phyloP scores from a whole-genome alignment of 2,113 vertebrate species.

The Hemiprocne comata region DNA sequence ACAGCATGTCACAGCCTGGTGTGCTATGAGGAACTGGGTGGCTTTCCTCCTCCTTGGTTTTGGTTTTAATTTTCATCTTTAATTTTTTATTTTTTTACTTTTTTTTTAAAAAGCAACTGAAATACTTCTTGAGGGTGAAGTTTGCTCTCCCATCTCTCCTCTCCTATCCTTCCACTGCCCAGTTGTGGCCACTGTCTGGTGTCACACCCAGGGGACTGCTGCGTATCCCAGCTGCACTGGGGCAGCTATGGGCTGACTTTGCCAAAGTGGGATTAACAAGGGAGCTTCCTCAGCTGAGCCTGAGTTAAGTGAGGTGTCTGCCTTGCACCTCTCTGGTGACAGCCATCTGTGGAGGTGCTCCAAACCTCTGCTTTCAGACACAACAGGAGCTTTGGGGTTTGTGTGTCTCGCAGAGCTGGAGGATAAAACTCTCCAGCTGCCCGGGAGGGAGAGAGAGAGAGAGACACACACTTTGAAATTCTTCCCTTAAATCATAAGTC shows the following conservation, averaged over 20 bases:
- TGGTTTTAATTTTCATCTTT: not conserved
- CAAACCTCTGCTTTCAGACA: not conserved
- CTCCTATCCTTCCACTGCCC: no score
- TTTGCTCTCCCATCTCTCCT: not conserved
- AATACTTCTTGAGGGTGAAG: not conserved
- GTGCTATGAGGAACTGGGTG: rapidly evolving
- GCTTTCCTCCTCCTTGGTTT: not conserved
- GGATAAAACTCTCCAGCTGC: constrained; percentile 7
- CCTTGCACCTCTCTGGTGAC: not conserved
- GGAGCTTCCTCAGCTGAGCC: not conserved
- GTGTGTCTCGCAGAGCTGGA: not conserved
- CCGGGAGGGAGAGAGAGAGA: not conserved
- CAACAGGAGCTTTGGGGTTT: not conserved
- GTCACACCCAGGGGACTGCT: not conserved
- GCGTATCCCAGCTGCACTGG: not conserved
- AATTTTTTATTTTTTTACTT: not conserved
- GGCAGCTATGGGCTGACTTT: not conserved
- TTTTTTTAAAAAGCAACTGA: not conserved
- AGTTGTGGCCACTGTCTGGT: not conserved
- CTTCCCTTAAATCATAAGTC: not conserved
- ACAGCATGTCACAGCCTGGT: not conserved
- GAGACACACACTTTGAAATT: not conserved
- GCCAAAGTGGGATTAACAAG: not conserved
- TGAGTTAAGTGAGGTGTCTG: not conserved
- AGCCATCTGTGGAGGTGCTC: not conserved